Percentiles rank a stretch among this genome's conserved stretches.
These are phyloP conservation scores for Yponomeuta sedellus DNA, from an alignment of 2,888 invertebrate species.

Conservation along the genomic window DNA sequence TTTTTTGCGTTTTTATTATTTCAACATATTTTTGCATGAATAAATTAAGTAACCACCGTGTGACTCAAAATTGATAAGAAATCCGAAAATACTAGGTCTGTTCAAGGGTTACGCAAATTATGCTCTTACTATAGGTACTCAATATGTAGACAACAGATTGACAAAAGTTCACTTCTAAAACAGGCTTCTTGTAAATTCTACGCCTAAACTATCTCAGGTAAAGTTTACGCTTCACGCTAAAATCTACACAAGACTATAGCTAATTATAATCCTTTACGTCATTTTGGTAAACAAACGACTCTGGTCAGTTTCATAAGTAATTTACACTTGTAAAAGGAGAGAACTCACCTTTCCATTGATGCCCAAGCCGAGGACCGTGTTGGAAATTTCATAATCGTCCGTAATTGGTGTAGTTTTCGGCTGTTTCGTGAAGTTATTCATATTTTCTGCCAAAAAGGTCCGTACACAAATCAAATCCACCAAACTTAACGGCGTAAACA, in stretches of 20 bases:
- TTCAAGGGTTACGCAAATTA: no score
- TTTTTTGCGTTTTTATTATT: no score
- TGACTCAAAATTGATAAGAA: no score
- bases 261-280: constrained; percentile 30
- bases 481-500: no score
- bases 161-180: no score
- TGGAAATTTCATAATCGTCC: constrained; percentile 94
- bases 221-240: background rate
- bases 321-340: background rate
- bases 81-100: no score
- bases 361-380: constrained; percentile 95
- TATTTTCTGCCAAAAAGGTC: constrained; percentile 27
- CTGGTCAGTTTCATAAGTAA: background rate
- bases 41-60: no score
- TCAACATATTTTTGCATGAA: no score
- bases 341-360: constrained; percentile 92
- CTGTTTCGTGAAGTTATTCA: constrained; percentile 59
- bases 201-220: background rate
- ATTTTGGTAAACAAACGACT: constrained; percentile 36
- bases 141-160: no score
- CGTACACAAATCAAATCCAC: no score
- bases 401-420: constrained; percentile 89
- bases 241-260: background rate
- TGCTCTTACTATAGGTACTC: no score
- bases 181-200: background rate